Evolutionary conservation across 2,888 invertebrate species (phyloP), one percentile per base, ranked within the genome.

Genomic region (Geotrupes spiniger): DNA sequence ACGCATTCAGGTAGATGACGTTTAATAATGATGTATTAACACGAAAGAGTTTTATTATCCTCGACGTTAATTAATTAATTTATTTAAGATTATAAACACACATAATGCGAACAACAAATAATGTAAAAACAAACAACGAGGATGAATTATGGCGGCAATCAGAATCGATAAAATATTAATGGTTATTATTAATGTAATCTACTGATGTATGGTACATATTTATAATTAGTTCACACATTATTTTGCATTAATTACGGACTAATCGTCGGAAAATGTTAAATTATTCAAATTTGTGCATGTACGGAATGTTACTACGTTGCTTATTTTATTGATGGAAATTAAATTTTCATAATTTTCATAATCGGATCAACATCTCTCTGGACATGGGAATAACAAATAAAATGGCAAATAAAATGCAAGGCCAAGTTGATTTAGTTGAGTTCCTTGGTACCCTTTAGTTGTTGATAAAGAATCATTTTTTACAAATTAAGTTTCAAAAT

Each of bases 201-300:
- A 39, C 26, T 39, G 39, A 39, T 39, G 26, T 39, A 39, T 27
- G 27, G 16, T 39, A 14, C 39, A 10, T 12, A 39, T 25, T 36
- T 26, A 26, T 39, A 39, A 39, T 39, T 39, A 39, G 39, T 39
- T 39, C 27, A 26, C 39, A 39, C 39, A 26, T 39, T 39, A 39
- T 39, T 39, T 38, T 36, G 15, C 36, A 36, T 12, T 36, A 36
- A 36, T 36, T 15, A 36, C 36, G 36, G 16, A 16, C 12, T 36
- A 21, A 36, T 16, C 36, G 36, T 15, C 9, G 15, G 15, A 12
- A 36, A 36, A 36, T 16, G 14, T 16, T 36, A 12, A n/a, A 36
- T 36, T 36, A 36, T 36, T 36, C 16, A 36, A 4, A 21, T 6
- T 21, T 21, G n/a, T n/a, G n/a, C n/a, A n/a, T n/a, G n/a, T n/a